Evolutionary conservation across 2,113 vertebrate species (phyloP), one percentile per base, ranked within the genome.

Genomic region (Anarrhichthys ocellatus): DNA sequence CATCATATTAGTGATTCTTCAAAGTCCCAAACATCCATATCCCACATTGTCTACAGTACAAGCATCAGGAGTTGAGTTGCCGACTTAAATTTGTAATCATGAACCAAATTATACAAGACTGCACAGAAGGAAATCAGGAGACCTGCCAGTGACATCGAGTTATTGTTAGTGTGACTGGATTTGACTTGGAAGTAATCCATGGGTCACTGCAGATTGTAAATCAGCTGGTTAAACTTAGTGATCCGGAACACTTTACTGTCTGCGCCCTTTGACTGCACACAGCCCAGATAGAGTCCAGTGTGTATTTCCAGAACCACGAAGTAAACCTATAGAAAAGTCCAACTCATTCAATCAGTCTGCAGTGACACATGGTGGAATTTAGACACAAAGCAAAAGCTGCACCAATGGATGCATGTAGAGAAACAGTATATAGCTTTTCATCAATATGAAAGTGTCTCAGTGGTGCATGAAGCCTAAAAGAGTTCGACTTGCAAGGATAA

Each of bases 221-320:
- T 89, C 75, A 82, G 48, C 86, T 74, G 72, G 80, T 85, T 85
- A 85, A 86, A 83, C 70, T 71, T 71, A 64, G 42, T 81, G 76
- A 88, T 88, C 82, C 87, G 81, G 80, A 82, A 82, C 85, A 42
- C 65, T 40, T 27, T 29, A 44, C 62, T 65, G 76, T 78, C 85
- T 10, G 59, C 64, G 70, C 40, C 82, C 84, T 81, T 63, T 83
- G 73, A 87, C 73, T 61, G n/a, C 27, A 3, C 15, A n/a, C 13
- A 58, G 17, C 48, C 24, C 17, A 9, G 22, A 61, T 17, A 9
- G 27, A 56, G 18, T 40, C 46, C 4, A 4, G 20, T 11, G 6
- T 24, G 27, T 29, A 8, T 44, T 40, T 76, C 15, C 50, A 68
- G 5, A 34, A 58, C 34, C 27, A 22, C 52, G 54, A 8, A 65